These are phyloP conservation scores for Drosophila pruinosa DNA, from an alignment of 1,140 invertebrate genomes.

Conservation along the genomic window DNA sequence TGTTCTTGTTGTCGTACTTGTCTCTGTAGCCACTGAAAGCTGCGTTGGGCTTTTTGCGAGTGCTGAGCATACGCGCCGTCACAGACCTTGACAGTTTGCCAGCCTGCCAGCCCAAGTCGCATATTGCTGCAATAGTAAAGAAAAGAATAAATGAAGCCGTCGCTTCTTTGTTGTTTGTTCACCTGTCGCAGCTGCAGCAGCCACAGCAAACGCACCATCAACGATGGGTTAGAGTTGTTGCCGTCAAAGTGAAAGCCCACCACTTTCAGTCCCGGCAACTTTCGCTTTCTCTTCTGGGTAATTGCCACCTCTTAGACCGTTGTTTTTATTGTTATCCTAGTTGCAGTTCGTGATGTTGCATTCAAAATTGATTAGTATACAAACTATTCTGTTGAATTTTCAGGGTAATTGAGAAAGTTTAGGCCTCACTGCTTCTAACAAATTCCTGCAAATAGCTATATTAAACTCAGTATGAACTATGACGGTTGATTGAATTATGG, in stretches of 20 bases:
- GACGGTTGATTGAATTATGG: too few species aligned
- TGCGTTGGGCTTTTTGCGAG: slow-evolving; percentile 64
- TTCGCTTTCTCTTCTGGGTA: slow-evolving; percentile 37
- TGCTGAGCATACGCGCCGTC: slow-evolving; percentile 45
- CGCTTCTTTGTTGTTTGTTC: slow-evolving; percentile 33
- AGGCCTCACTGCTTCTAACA: background rate
- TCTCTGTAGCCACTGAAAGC: slow-evolving; percentile 45
- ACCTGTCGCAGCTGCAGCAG: slow-evolving; percentile 24
- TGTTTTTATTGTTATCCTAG: slow-evolving; percentile 28
- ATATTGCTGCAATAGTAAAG: slow-evolving; percentile 40
- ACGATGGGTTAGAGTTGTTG: background rate
- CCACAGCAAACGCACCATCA: background rate
- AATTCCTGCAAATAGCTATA: background rate
- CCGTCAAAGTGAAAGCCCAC: slow-evolving; percentile 28
- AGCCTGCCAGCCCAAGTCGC: slow-evolving; percentile 6
- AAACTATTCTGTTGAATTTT: slow-evolving; percentile 10
- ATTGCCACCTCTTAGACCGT: slow-evolving; percentile 25
- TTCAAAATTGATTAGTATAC: slow-evolving; percentile 41
- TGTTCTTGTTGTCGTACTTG: slow-evolving; percentile 26
- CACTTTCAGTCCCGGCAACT: slow-evolving; percentile 15
- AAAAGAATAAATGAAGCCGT: slow-evolving; percentile 42
- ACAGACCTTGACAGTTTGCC: slow-evolving; percentile 45
- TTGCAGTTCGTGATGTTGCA: slow-evolving; percentile 23
- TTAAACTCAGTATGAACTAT: too few species aligned
- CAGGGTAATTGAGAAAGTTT: slow-evolving; percentile 35